Evolutionary conservation across 2,888 invertebrate species (phyloP), one percentile per base, ranked within the genome.

Genomic region (Callosobruchus maculatus): DNA sequence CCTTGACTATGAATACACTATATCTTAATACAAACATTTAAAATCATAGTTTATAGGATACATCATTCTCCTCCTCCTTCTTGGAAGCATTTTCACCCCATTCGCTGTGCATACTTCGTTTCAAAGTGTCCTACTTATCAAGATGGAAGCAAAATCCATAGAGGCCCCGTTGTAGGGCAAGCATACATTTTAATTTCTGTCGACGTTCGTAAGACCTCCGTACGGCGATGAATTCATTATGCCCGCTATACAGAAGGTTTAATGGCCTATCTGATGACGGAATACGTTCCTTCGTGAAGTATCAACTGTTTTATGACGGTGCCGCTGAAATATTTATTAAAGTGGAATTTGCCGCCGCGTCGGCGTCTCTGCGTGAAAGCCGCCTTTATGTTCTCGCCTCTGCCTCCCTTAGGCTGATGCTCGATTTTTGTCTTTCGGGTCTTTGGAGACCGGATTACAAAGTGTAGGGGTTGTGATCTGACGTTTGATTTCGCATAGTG

Each of bases 221-320:
- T 49, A 49, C 1, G 72, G 79, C 78, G 76, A 80, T 78, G 81
- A 80, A 80, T 81, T 78, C 80, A 79, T 79, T 80, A 81, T 76
- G 75, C 77, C 30, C 72, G 74, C 77, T 73, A 78, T 78, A 79
- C 78, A 77, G 75, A 77, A 75, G 75, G 76, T 77, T 81, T 82
- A 82, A 82, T 80, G 81, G 79, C 78, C 79, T 82, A 82, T 81
- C 81, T 80, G 80, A 82, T 82, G 81, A 76, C 75, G 78, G 75
- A 73, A 74, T 73, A 49, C 49, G 49, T 18, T 49, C 73, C 77
- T 73, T 74, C 76, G 73, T 78, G 76, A 79, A 79, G 78, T 74
- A 77, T 76, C 76, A 75, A 74, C 75, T 72, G 67, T 72, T 70
- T 49, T 49, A 49, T 49, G 49, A 74, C 74, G 71, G 2, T 9